Conservation (phyloP, 2,797 vertebrate genomes). For the Amphiprion clarkii region DNA sequence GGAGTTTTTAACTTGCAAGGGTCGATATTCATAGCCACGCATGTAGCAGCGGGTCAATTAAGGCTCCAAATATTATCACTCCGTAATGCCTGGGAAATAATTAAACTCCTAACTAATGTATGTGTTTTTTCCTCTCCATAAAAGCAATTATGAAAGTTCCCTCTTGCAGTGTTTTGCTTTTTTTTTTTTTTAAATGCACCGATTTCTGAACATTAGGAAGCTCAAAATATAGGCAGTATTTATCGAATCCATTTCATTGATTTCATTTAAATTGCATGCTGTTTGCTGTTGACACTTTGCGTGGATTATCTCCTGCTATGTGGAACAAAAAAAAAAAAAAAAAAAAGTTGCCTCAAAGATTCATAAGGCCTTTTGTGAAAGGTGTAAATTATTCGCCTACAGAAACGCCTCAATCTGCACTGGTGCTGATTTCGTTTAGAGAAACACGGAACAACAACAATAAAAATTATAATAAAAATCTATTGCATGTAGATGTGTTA, state of each 20-base stretch:
- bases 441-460: background rate
- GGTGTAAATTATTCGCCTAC: constrained; percentile 20
- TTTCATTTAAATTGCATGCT: constrained; percentile 62
- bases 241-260: constrained; percentile 73
- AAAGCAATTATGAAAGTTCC: constrained; percentile 59
- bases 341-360: constrained; percentile 13
- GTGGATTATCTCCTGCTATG: constrained; percentile 44
- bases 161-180: constrained; percentile 24
- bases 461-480: background rate
- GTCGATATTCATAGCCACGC: constrained; percentile 78
- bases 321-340: no score
- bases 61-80: constrained; percentile 69
- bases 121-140: constrained; percentile 29
- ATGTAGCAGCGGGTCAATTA: constrained; percentile 73
- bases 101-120: constrained; percentile 56
- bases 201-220: constrained; percentile 46
- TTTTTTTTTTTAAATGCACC: constrained; percentile 29
- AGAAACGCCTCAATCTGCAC: constrained; percentile 12
- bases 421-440: constrained; percentile 48
- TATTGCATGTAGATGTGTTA: background rate
- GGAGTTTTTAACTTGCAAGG: constrained; percentile 75
- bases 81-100: constrained; percentile 65
- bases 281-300: constrained; percentile 54
- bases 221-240: constrained; percentile 57
- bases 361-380: constrained; percentile 63